Conservation (phyloP, 1,140 invertebrate species). For the Drosophila repletoides region DNA sequence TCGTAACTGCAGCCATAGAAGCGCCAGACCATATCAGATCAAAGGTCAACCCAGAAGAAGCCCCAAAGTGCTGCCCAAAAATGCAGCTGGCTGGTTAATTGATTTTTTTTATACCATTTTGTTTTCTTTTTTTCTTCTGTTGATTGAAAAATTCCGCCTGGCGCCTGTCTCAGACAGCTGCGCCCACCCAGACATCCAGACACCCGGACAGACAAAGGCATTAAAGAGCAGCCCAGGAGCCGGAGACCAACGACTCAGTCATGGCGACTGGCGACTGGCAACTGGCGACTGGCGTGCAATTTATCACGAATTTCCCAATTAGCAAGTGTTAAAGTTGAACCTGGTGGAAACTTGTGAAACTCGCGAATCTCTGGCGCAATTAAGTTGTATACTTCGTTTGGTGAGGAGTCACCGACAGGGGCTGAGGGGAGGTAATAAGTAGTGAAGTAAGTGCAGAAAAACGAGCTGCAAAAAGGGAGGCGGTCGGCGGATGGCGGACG, state of each 20-base stretch:
- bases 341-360: too few relatives aligned
- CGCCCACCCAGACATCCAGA: not conserved
- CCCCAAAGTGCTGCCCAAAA: slow-evolving; percentile 13
- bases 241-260: too few relatives aligned
- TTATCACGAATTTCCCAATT: slow-evolving; percentile 55
- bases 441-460: not conserved
- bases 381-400: slow-evolving; percentile 19
- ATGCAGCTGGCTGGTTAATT: slow-evolving; percentile 63
- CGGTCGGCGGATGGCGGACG: too few relatives aligned
- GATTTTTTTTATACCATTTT: too few relatives aligned
- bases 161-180: slow-evolving; percentile 5
- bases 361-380: slow-evolving; percentile 35
- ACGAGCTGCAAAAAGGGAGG: not conserved
- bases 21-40: slow-evolving; percentile 18
- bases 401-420: not conserved
- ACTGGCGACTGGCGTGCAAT: slow-evolving; percentile 1
- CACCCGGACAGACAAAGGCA: not conserved
- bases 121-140: too few relatives aligned
- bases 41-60: slow-evolving; percentile 45
- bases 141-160: slow-evolving; percentile 33
- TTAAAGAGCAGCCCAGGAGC: not conserved
- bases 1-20: slow-evolving; percentile 53
- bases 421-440: not conserved
- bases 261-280: not conserved
- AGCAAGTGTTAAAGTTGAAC: slow-evolving; percentile 38